These are phyloP conservation scores for Callyntrura sp. DNA, from an alignment of 2,888 invertebrate genomes.

Conservation along the genomic window DNA sequence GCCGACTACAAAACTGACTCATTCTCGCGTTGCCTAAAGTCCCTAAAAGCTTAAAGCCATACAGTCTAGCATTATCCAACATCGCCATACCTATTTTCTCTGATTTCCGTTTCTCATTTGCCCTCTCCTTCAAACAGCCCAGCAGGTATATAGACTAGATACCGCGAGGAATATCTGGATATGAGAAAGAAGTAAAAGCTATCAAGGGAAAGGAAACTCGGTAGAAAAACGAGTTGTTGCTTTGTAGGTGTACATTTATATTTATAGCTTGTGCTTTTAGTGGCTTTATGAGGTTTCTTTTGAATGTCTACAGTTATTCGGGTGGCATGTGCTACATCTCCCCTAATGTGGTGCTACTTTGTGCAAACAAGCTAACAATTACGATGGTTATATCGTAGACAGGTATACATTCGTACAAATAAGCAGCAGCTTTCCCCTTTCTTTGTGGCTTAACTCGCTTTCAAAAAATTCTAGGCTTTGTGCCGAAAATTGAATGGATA, in stretches of 20 bases:
- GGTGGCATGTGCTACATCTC: background rate
- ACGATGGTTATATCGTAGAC: background rate
- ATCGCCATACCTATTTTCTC: background rate
- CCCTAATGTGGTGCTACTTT: background rate
- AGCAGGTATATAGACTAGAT: background rate
- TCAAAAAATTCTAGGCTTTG: constrained; percentile 5
- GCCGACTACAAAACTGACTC: background rate
- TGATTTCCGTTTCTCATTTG: background rate
- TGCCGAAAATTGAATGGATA: too few relatives aligned
- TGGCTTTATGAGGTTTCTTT: constrained; percentile 19
- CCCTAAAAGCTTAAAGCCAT: too few relatives aligned
- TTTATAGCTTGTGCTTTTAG: background rate
- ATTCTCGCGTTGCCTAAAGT: too few relatives aligned
- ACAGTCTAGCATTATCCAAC: too few relatives aligned
- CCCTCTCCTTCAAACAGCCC: background rate
- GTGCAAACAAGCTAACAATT: background rate
- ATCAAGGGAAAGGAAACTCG: background rate
- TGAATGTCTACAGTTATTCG: background rate
- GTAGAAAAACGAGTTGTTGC: too few relatives aligned
- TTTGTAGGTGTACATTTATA: too few relatives aligned
- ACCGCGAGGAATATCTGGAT: background rate
- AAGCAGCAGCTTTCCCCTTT: background rate
- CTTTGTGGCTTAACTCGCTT: background rate
- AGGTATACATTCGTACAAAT: constrained; percentile 32
- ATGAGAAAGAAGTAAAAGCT: background rate